Base-by-base conservation (phyloP, 1,140 invertebrate species). In the Dendrolimus kikuchii region DNA sequence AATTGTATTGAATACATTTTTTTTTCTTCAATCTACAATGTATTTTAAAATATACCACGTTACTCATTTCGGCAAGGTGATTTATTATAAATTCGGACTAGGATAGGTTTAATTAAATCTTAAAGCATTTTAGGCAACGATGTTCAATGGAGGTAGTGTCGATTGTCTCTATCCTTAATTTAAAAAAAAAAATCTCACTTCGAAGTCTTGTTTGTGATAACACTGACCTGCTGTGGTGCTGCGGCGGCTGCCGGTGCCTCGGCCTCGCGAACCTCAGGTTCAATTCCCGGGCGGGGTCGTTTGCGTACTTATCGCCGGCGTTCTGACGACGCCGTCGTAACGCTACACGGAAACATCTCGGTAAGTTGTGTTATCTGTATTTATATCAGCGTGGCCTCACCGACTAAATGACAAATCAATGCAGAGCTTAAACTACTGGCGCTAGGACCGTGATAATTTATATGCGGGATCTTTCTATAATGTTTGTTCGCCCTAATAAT, bases 251-350 rank as follows among this genome's bases (percentile, higher is more conserved):
- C 0, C 81, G 68, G 54, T 75, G 76, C 4, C 81, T 40, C 2
- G 93, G 91, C 54, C 93, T 88, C 70, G 91, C 90, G 83, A 94
- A 95, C 41, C 92, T 86, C 48, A 95, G 81, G 68, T 93, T 92
- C 53, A 94, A 82, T 71, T 95, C 92, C 55, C 77, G 66, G 37
- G 91, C 90, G 43, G 91, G 90, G 78, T 95, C 93, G 5, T 91
- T 90, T 0, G 93, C 92, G 77, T 94, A 94, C 73, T 95, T 94
- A 55, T 94, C 93, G 46, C 88, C 86, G 8, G 90, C 89, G 58
- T 83, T 81, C 55, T 74, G 74, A 8, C 93, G 87, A n/a, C 93
- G 88, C 6, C 93, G 88, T n/a, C 94, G 82, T 2, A 86, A 54
- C 38, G 76, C 79, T 81, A 39, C 5, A 7, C 6, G 0, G 3